Evolutionary conservation across 92 coral and sea anemone genomes (phyloP), one percentile per base, ranked within the genome.

Genomic region (Hydrozoanthus gracilis): DNA sequence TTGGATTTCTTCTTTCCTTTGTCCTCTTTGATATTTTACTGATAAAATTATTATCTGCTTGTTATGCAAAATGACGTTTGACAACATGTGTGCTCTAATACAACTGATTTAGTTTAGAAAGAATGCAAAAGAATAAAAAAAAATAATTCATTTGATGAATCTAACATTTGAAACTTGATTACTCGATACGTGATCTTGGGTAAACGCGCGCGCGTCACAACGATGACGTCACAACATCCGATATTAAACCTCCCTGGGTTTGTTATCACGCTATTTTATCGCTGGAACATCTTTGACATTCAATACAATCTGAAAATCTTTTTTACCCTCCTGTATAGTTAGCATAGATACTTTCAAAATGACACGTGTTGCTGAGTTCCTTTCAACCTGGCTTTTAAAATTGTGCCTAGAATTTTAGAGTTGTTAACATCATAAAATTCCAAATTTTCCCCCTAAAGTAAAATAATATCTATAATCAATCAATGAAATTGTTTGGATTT

Each of bases 211-310:
- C 62, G 16, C 14, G 44, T 66, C 47, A 76, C 44, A 56, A 52
- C 8, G 20, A 56, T 51, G 82, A 54, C 62, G 65, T 76, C 65
- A 50, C 48, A 18, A 10, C n/a, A 11, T 18, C 11, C 49, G 27
- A 14, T 35, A 52, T 52, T 54, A 6, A 27, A 11, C 58, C 44
- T 5, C 66, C 55, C 51, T 66, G 65, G 82, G 20, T 20, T 4
- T 54, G 66, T 18, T 54, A 76, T 76, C 67, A 76, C 82, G 82
- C 73, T 68, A 54, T 18, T 52, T 46, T 51, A 7, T 54, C 20
- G 9, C 66, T 50, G 39, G 11, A 50, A 20, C 9, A 11, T 10
- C 55, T 4, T 16, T n/a, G 13, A 6, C 55, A 52, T 45, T 12
- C 20, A 51, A 52, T 51, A 6, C 20, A 51, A 52, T 51, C 20